Evolutionary conservation across 92 coral and sea anemone species (phyloP).

Genomic region (Palythoa heliodiscus): DNA sequence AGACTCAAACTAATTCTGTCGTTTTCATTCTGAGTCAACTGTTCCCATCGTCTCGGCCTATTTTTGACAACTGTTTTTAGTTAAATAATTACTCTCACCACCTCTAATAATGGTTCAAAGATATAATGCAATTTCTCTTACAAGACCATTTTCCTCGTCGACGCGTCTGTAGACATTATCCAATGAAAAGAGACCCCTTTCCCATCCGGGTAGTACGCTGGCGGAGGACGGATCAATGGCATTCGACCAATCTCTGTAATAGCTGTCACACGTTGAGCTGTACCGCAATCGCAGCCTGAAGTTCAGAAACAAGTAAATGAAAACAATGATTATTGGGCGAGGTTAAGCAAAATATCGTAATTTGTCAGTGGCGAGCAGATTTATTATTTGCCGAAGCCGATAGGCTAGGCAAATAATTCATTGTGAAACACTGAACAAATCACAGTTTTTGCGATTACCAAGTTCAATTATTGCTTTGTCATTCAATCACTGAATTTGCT

Average conservation of each 20-base stretch:
- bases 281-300: slow-evolving; percentile 89
- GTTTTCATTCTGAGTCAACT: not conserved
- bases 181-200: slow-evolving; percentile 73
- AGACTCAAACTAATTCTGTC: not conserved
- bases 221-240: slow-evolving; percentile 74
- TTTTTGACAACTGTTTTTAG: too few species aligned
- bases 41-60: too few species aligned
- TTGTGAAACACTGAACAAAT: too few species aligned
- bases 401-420: too few species aligned
- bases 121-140: slow-evolving; percentile 14
- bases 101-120: not conserved
- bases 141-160: slow-evolving; percentile 84
- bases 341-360: too few species aligned
- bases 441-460: too few species aligned
- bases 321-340: too few species aligned
- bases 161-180: slow-evolving; percentile 83
- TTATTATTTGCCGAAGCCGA: too few species aligned
- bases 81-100: not conserved
- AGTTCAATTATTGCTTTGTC: too few species aligned
- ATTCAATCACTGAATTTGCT: too few species aligned
- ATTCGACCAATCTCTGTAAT: slow-evolving; percentile 92
- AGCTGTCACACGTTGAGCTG: slow-evolving; percentile 93
- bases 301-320: not conserved
- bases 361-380: too few species aligned
- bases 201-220: slow-evolving; percentile 89